phyloP scores from a whole-genome alignment of 2,113 vertebrate genomes.

The Uria lomvia region DNA sequence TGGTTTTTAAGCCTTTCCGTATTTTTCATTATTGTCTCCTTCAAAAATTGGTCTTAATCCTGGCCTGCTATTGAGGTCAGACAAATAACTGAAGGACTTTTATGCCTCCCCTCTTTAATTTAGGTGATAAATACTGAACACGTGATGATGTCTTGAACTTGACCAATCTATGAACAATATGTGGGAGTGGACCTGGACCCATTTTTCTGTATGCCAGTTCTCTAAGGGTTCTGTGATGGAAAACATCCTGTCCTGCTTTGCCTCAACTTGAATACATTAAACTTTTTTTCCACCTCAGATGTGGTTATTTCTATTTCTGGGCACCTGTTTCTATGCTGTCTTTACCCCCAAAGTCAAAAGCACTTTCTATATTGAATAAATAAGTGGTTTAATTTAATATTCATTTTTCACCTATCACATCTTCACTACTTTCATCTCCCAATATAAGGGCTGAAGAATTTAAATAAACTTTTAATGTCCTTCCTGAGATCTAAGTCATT shows the following conservation, averaged over 20 bases:
- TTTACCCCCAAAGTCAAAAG: neutral
- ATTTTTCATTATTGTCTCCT: neutral
- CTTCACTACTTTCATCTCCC: neutral
- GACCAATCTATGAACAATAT: neutral
- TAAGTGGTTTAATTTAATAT: neutral
- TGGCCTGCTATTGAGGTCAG: accelerated
- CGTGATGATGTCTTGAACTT: neutral
- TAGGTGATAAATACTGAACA: neutral
- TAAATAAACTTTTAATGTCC: neutral
- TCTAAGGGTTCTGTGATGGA: neutral
- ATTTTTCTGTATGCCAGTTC: neutral
- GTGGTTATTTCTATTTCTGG: neutral
- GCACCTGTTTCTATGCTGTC: neutral
- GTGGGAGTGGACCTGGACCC: neutral
- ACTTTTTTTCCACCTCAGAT: neutral
- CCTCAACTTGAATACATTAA: neutral
- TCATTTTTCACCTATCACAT: neutral
- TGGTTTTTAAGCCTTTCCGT: neutral
- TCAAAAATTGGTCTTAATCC: neutral
- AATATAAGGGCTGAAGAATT: neutral
- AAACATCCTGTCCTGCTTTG: neutral
- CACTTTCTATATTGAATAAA: neutral
- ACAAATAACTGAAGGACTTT: neutral
- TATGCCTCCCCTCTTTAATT: neutral
- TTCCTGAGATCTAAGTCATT: neutral